A percentile compares a stretch with the other conserved stretches of the same genome.
These are phyloP conservation scores for Drosophila merina DNA, from an alignment of 2,888 invertebrate species.

Conservation along the genomic window DNA sequence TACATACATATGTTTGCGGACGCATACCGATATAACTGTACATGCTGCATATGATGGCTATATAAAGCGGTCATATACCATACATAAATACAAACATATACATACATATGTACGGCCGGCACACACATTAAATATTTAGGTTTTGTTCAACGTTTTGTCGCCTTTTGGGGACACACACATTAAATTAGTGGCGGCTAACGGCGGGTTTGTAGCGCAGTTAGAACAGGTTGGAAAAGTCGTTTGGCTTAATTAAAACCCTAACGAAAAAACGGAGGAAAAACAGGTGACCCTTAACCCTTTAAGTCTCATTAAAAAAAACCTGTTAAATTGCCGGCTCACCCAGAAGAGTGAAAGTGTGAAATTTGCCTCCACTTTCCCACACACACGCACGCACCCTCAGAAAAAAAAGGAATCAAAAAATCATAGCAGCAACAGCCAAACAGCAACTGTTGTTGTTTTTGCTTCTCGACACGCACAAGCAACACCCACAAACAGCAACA, in stretches of 20 bases:
- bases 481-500: constrained; percentile 41
- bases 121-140: constrained; percentile 69
- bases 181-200: constrained; percentile 74
- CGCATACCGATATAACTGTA: constrained; percentile 56
- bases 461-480: constrained; percentile 59
- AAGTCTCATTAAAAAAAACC: constrained; percentile 56
- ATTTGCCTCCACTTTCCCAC: constrained; percentile 44
- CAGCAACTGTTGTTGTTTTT: constrained; percentile 42
- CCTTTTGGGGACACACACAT: constrained; percentile 60
- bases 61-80: constrained; percentile 32
- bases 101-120: constrained; percentile 19
- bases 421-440: constrained; percentile 69
- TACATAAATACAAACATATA: constrained; percentile 11
- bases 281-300: constrained; percentile 27
- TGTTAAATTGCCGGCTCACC: constrained; percentile 57
- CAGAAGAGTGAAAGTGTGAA: constrained; percentile 76
- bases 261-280: constrained; percentile 8
- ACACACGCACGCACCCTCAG: constrained; percentile 53
- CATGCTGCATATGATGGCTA: constrained; percentile 66
- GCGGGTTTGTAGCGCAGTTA: constrained; percentile 27
- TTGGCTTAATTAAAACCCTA: constrained; percentile 42
- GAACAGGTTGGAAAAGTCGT: constrained; percentile 29
- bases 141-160: constrained; percentile 64
- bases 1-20: constrained; percentile 36
- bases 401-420: constrained; percentile 72